Evolutionary conservation across 2,888 invertebrate species (phyloP), one percentile per base, ranked within the genome.

Genomic region (Ennomos quercinarius): DNA sequence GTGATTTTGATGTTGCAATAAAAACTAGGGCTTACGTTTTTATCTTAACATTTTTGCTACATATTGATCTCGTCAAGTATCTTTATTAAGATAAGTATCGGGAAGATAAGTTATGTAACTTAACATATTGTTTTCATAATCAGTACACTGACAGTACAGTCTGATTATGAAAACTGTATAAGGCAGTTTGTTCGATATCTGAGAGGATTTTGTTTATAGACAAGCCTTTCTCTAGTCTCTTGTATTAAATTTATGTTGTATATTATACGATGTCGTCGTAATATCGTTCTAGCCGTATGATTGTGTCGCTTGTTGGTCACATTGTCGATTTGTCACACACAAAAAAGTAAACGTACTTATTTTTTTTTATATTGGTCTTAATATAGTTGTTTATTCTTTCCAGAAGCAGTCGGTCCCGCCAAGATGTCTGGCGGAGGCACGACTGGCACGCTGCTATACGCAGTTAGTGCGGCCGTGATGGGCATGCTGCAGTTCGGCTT

Each of bases 401-500:
- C 86, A 90, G 90, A 78, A 68, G 57, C 80, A 50, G 46, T 66
- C 64, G 34, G 63, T 75, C 55, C 63, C 63, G 46, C 71, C 63
- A 86, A 80, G 65, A 91, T 91, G 89, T 70, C 86, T 64, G 79
- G 68, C 64, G 83, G 84, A 35, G 94, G 94, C 53, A 86, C 94
- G 66, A 95, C 95, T 53, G 93, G 94, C 65, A 91, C 94, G 84
- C 90, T 95, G 76, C 91, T 94, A 68, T 95, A 94, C 81, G 93
- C 95, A 66, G 95, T 95, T 73, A 88, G 93, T 71, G 93, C 95
- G 43, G 95, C 95, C 61, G 95, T 95, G 67, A 90, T 95, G 67
- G 95, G 95, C 60, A 95, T 95, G 95, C 93, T 95, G 67, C 95
- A 95, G 86, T 95, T 95, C 81, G 95, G 95, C 63, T 95, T 94